Evolutionary conservation across 2,888 invertebrate genomes (phyloP).

Genomic region (Machimus atricapillus): DNA sequence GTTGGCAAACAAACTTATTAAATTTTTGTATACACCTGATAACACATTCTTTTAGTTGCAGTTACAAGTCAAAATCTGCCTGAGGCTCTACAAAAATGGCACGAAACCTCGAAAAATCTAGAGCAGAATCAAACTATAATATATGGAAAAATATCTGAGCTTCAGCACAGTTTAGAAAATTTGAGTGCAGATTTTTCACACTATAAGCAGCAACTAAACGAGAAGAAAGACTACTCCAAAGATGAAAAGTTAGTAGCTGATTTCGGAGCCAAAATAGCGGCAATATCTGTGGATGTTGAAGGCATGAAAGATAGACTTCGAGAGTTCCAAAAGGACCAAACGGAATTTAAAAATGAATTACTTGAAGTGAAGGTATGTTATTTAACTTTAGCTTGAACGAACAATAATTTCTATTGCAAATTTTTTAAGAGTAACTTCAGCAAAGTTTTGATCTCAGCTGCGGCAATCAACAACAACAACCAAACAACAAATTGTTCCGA

Average conservation of each 20-base stretch:
- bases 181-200: slow-evolving; percentile 63
- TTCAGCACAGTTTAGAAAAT: slow-evolving; percentile 67
- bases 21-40: neutral
- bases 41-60: slow-evolving; percentile 63
- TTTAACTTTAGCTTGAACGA: neutral
- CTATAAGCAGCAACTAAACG: slow-evolving; percentile 52
- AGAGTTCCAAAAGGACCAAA: slow-evolving; percentile 54
- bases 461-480: slow-evolving; percentile 47
- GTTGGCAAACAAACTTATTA: slow-evolving; percentile 48
- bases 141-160: slow-evolving; percentile 66
- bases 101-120: slow-evolving; percentile 72
- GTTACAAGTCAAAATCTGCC: slow-evolving; percentile 74
- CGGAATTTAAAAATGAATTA: slow-evolving; percentile 52
- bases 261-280: slow-evolving; percentile 61
- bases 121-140: slow-evolving; percentile 73
- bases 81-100: slow-evolving; percentile 75
- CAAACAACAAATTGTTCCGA: slow-evolving; percentile 52
- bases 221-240: slow-evolving; percentile 55
- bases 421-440: slow-evolving; percentile 53
- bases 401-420: neutral
- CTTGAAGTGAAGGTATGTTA: slow-evolving; percentile 50
- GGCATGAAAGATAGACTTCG: slow-evolving; percentile 57
- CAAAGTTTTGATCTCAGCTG: slow-evolving; percentile 48
- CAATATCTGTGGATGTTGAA: slow-evolving; percentile 57
- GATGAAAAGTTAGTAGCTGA: slow-evolving; percentile 59